Base-by-base conservation (phyloP, 2,113 vertebrate species). In the Cervus canadensis region DNA sequence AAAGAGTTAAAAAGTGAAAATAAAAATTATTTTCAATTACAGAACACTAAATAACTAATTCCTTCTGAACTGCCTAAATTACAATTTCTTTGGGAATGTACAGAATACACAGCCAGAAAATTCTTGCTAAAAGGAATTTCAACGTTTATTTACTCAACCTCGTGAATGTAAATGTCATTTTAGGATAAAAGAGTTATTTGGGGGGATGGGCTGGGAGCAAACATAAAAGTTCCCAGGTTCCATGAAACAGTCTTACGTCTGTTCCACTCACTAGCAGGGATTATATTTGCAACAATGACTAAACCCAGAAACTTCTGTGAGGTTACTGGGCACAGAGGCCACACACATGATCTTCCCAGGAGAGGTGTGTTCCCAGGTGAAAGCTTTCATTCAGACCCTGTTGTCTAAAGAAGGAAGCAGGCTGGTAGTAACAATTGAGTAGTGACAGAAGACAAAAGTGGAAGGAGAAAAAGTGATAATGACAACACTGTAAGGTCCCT, bases 11-110 rank as follows among this genome's bases (percentile, higher is more conserved):
- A 81, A 91, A 78, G 26, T 52, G 23, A 86, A 95, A 82, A 54
- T 84, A 57, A 96, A 88, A 57, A 56, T 89, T 89, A 60, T 83
- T 94, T 87, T 88, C 60, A 94, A 13, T 76, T 83, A 91, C 8
- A 62, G 30, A 93, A 86, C 43, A 93, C 5, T 26, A 60, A 94
- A 62, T 13, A 79, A 62, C 48, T 36, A 16, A 50, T 85, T 60
- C 85, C 62, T 88, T 88, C 64, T 57, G 92, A 67, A 74, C 52
- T 87, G 87, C 26, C 25, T 25, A 33, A 40, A 40, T 85, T 81
- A 56, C 2, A 62, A 88, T 97, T 67, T 54, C 12, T 92, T 62
- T 81, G 40, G 40, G 78, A 82, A 16, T n/a, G 8, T 74, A 64
- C 6, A 62, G n/a, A 59, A 48, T 59, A 54, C 57, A 71, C 12